phyloP scores from a whole-genome alignment of 2,113 vertebrate genomes.

The Stigmatopora nigra region DNA sequence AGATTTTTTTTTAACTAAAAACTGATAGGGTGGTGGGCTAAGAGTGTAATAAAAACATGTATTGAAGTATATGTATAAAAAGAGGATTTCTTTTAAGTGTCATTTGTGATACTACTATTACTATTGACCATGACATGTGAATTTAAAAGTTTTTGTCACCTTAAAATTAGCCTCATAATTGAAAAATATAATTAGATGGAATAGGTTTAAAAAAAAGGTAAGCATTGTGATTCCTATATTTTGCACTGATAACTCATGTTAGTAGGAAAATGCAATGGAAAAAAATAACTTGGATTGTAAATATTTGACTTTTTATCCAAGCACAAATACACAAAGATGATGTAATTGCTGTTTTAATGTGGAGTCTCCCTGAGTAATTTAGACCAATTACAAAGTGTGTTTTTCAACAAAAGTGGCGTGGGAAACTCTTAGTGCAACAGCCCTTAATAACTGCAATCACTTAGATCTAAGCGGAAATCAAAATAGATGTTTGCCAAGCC shows the following conservation, averaged over 20 bases:
- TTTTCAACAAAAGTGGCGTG: slow-evolving; percentile 29
- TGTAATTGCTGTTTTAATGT: not conserved
- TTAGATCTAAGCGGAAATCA: slow-evolving; percentile 27
- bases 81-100: not conserved
- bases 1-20: slow-evolving; percentile 18
- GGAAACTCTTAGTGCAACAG: slow-evolving; percentile 36
- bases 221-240: too few species aligned
- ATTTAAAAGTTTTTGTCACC: not conserved
- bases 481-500: slow-evolving; percentile 9
- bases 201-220: too few species aligned
- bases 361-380: not conserved
- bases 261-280: not conserved
- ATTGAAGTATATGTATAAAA: slow-evolving; percentile 12
- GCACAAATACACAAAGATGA: not conserved
- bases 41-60: slow-evolving; percentile 2
- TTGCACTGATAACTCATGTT: too few species aligned
- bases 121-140: not conserved
- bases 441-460: slow-evolving; percentile 31
- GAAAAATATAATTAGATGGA: too few species aligned
- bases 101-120: not conserved
- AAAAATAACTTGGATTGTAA: not conserved
- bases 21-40: slow-evolving; percentile 16
- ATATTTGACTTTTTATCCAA: not conserved
- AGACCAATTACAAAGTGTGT: slow-evolving; percentile 17
- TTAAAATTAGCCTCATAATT: too few species aligned